Conservation (phyloP, 2,797 vertebrate species). For the Ispidina lecontei region DNA sequence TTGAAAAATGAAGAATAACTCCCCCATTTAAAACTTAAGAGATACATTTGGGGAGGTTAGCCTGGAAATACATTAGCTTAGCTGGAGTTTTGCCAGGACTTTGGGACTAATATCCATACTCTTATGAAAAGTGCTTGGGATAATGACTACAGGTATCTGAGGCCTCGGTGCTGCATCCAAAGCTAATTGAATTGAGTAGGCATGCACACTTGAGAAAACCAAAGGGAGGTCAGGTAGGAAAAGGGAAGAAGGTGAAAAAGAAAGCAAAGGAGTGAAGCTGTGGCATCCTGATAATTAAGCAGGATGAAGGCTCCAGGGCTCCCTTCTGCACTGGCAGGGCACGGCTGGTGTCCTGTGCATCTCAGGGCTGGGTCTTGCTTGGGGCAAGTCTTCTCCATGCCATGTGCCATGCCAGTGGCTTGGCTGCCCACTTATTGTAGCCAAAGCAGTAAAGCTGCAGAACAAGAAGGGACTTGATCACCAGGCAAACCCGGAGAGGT, state of each 20-base stretch:
- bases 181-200: constrained; percentile 71
- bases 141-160: constrained; percentile 51
- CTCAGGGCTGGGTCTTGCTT: rapidly evolving
- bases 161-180: constrained; percentile 17
- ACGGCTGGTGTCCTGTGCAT: rapidly evolving
- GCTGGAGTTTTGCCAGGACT: constrained; percentile 61
- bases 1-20: constrained; percentile 54
- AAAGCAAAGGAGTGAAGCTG: constrained; percentile 1
- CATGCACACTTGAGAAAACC: constrained; percentile 28
- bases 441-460: not conserved
- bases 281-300: not conserved
- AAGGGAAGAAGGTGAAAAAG: constrained; percentile 51
- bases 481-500: not conserved
- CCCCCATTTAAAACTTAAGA: constrained; percentile 25
- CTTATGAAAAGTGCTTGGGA: constrained; percentile 61
- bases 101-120: constrained; percentile 63
- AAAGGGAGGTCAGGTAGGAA: constrained; percentile 24
- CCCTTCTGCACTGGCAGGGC: not conserved
- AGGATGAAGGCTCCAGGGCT: not conserved
- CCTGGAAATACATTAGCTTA: constrained; percentile 51
- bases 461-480: not conserved
- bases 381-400: not conserved
- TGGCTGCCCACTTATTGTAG: not conserved
- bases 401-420: rapidly evolving
- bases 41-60: constrained; percentile 36